Percentiles rank a stretch among this genome's conserved stretches.
These are phyloP conservation scores for Palythoa heliodiscus DNA, from an alignment of 92 coral and sea anemone species.

Conservation along the genomic window DNA sequence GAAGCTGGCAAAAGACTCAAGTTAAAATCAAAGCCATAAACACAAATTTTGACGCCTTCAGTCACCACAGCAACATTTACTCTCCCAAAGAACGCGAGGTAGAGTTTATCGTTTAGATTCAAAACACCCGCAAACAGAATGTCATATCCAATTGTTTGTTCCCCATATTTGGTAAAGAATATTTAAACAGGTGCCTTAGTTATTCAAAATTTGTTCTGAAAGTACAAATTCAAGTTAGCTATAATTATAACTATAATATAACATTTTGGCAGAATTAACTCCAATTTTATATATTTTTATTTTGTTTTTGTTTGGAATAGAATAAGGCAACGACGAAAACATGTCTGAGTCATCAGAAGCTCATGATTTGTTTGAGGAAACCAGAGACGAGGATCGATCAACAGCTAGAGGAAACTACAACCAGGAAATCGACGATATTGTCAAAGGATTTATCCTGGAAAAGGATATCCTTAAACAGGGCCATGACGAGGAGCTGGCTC, in stretches of 20 bases:
- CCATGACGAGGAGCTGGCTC: conserved; percentile 80
- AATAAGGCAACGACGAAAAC: conserved; percentile 10
- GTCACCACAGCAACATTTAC: conserved; percentile 29
- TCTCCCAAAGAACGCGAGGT: conserved; percentile 21
- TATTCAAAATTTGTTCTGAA: conserved; percentile 20
- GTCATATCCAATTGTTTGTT: conserved; percentile 28
- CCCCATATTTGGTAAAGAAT: conserved; percentile 32
- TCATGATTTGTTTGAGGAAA: conserved; percentile 58
- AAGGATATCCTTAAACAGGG: conserved; percentile 91
- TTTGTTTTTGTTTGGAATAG: conserved; percentile 15
- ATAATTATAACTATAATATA: conserved; percentile 6
- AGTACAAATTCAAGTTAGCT: conserved; percentile 12
- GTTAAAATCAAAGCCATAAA: neutral
- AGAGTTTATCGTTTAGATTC: neutral
- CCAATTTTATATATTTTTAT: neutral
- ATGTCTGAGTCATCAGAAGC: conserved; percentile 41
- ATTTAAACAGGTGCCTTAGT: conserved; percentile 41
- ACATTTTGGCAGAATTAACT: neutral
- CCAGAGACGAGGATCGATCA: conserved; percentile 38
- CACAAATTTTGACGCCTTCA: neutral
- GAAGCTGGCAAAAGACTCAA: neutral
- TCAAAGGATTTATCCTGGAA: conserved; percentile 86
- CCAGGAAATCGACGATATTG: conserved; percentile 86
- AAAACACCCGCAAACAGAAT: conserved; percentile 46
- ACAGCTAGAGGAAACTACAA: conserved; percentile 58